Conservation (phyloP, 2,888 invertebrate genomes). For the Merodon equestris region DNA sequence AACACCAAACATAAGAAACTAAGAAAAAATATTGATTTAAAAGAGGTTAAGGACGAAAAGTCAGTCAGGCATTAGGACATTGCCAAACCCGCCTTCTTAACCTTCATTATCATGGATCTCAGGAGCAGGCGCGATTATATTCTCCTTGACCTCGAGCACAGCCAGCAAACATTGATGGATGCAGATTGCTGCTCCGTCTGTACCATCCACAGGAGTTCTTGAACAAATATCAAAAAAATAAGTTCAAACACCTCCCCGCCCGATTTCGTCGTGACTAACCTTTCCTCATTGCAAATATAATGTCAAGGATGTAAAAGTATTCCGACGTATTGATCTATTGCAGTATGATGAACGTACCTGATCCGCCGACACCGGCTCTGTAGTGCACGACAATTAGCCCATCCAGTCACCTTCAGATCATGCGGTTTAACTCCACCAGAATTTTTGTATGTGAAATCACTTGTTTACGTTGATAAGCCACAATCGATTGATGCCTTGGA, state of each 20-base stretch:
- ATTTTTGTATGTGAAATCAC: no score
- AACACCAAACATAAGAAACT: conserved; percentile 36
- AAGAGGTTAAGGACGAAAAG: neutral
- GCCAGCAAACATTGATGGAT: conserved; percentile 98
- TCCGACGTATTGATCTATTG: conserved; percentile 93
- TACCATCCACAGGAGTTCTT: conserved; percentile 97
- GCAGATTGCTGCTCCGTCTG: conserved; percentile 99
- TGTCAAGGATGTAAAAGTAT: conserved; percentile 96
- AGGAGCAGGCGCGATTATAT: conserved; percentile 84
- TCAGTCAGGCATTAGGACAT: conserved; percentile 41
- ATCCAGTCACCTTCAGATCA: no score
- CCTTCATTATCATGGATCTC: conserved; percentile 94
- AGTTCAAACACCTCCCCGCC: neutral
- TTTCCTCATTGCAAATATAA: conserved; percentile 96
- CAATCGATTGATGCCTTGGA: no score
- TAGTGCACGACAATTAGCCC: conserved; percentile 98
- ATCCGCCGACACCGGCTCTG: conserved; percentile 88
- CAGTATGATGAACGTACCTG: conserved; percentile 97
- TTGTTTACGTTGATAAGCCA: no score
- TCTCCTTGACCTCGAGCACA: conserved; percentile 94
- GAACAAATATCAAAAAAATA: neutral
- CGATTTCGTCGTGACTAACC: conserved; percentile 70
- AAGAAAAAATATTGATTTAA: conserved; percentile 5
- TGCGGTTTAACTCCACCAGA: no score
- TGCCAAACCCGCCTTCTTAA: conserved; percentile 87